Conservation (phyloP, 92 coral and sea anemone species). For the Epizoanthus illoricatus region DNA sequence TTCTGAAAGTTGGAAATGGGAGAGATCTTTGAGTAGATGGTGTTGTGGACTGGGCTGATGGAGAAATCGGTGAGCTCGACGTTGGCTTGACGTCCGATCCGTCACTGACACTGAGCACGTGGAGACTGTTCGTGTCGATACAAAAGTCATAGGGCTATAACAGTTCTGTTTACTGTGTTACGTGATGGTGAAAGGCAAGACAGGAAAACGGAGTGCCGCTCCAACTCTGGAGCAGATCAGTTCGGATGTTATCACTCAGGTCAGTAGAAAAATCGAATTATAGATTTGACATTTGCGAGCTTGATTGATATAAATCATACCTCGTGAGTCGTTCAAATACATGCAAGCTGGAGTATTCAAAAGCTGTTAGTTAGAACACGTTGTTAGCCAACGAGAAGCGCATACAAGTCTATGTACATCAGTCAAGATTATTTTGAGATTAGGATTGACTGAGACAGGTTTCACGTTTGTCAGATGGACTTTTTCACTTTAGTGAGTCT, state of each 20-base stretch:
- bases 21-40: not conserved
- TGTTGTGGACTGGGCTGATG: not conserved
- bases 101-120: constrained; percentile 8
- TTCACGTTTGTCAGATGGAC: too few species aligned
- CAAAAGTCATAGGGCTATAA: not conserved
- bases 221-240: constrained; percentile 94
- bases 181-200: constrained; percentile 55
- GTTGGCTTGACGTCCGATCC: constrained; percentile 3
- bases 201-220: constrained; percentile 66
- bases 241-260: constrained; percentile 91
- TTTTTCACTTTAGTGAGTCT: too few species aligned
- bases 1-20: not conserved
- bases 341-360: too few species aligned
- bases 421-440: too few species aligned
- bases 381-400: too few species aligned
- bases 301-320: too few species aligned
- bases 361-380: too few species aligned
- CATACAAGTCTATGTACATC: too few species aligned
- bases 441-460: too few species aligned
- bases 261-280: constrained; percentile 6
- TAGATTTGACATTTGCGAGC: too few species aligned
- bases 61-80: not conserved
- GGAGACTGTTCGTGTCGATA: not conserved
- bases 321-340: too few species aligned
- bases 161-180: too few species aligned